Evolutionary conservation across 2,113 vertebrate species (phyloP), one percentile per base, ranked within the genome.

Genomic region (Cynopterus brachyotis): DNA sequence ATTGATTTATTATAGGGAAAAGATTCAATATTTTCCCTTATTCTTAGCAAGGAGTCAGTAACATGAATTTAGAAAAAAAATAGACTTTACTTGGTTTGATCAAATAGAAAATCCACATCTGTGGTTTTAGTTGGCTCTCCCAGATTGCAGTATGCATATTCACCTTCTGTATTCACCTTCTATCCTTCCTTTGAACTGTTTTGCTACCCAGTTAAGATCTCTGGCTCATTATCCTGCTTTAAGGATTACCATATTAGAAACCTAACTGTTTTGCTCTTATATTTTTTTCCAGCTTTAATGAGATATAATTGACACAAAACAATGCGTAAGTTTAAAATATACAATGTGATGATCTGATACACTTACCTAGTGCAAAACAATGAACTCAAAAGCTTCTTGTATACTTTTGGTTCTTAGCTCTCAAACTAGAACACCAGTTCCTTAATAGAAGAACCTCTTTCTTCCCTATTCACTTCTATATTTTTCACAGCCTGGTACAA

Each of bases 1-100:
- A 89, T 37, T 93, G 94, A 78, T 86, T 95, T 94, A 84, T 79
- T 93, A 79, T 20, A 85, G 42, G 10, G 64, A 73, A 93, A 94
- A 95, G 50, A 83, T 55, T 89, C 30, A 22, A 32, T 89, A 20
- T 84, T 80, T 92, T 30, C 85, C 40, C 47, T 67, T 88, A 78
- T 70, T 78, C 57, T 66, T 55, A 93, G 85, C 6, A 73, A 81
- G 40, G 70, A 64, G 0, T 94, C 76, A 85, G 78, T 47, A 57
- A 37, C 53, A 67, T 70, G 59, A 59, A 50, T 89, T 80, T n/a
- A 5, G 50, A 20, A 37, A 50, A 59, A 59, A 62, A 11, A 9
- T 17, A 82, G 45, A 42, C 22, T 57, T 78, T 89, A 67, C 55
- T 90, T 79, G 17, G 17, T 60, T 19, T 60, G n/a, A 90, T 67